phyloP scores from a whole-genome alignment of 2,888 invertebrate species.

The Andrena trimmerana region DNA sequence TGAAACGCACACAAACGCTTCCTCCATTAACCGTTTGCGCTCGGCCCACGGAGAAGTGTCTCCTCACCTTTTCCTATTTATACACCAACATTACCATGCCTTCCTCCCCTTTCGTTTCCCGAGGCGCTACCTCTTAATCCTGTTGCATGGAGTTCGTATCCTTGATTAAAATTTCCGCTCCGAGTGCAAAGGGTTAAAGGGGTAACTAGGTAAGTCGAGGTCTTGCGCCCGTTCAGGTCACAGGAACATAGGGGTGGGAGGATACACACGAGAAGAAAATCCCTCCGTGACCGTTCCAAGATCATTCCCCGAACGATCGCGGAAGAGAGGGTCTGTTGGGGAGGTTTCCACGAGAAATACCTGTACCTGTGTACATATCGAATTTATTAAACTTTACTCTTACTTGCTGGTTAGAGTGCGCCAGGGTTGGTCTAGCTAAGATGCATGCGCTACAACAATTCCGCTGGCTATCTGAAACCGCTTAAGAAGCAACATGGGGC shows the following conservation, averaged over 20 bases:
- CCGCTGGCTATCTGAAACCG: conserved; percentile 73
- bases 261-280: not conserved
- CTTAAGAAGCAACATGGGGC: conserved; percentile 67
- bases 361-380: conserved; percentile 62
- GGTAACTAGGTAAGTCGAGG: conserved; percentile 4
- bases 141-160: not conserved
- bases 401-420: conserved; percentile 72
- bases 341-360: conserved; percentile 32
- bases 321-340: not conserved
- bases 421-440: conserved; percentile 73
- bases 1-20: conserved; percentile 11
- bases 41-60: not conserved
- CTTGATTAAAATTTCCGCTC: conserved; percentile 4
- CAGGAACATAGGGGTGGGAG: not conserved
- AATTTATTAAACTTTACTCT: conserved; percentile 70
- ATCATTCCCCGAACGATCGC: not conserved
- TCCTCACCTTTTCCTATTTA: not conserved
- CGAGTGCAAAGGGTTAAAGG: conserved; percentile 8
- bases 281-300: not conserved
- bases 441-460: conserved; percentile 82
- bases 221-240: not conserved
- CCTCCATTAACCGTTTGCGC: conserved; percentile 17
- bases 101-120: not conserved
- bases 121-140: not conserved
- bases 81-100: not conserved